These are phyloP conservation scores for Metopia argyrocephala DNA, from an alignment of 2,888 invertebrate species.

Conservation along the genomic window DNA sequence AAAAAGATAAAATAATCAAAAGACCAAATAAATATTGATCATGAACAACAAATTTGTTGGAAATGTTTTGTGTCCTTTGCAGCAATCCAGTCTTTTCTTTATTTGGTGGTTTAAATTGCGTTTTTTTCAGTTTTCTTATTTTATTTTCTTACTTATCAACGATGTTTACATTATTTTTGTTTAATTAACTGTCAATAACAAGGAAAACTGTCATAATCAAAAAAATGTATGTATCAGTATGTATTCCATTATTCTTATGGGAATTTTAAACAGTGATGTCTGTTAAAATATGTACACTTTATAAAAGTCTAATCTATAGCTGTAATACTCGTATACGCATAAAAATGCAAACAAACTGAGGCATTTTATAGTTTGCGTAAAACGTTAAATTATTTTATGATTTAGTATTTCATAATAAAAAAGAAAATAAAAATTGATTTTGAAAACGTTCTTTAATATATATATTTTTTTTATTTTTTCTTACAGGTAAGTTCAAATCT, in stretches of 20 bases:
- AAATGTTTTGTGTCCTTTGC: slow-evolving; percentile 9
- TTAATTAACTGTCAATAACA: slow-evolving; percentile 14
- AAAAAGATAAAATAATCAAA: not conserved
- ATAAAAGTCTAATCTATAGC: too few species aligned
- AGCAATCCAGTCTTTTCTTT: slow-evolving; percentile 30
- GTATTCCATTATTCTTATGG: not conserved
- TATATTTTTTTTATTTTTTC: too few species aligned
- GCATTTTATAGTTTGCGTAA: too few species aligned
- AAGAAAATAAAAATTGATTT: too few species aligned
- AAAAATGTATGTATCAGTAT: not conserved
- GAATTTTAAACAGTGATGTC: too few species aligned
- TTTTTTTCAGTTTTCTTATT: not conserved
- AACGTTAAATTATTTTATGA: too few species aligned
- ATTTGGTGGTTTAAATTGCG: not conserved
- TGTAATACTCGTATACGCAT: too few species aligned
- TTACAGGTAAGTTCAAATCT: too few species aligned
- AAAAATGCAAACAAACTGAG: too few species aligned
- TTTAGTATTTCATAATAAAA: too few species aligned
- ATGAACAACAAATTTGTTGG: slow-evolving; percentile 24
- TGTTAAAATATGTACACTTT: too few species aligned
- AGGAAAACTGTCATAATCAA: slow-evolving; percentile 26
- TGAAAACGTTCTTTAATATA: too few species aligned
- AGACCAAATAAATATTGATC: slow-evolving; percentile 2
- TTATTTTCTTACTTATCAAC: not conserved
- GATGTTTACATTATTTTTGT: slow-evolving; percentile 22